Percentiles rank a stretch among this genome's conserved stretches.
phyloP scores from a whole-genome alignment of 2,113 vertebrate genomes.

The Toxotes chatareus region DNA sequence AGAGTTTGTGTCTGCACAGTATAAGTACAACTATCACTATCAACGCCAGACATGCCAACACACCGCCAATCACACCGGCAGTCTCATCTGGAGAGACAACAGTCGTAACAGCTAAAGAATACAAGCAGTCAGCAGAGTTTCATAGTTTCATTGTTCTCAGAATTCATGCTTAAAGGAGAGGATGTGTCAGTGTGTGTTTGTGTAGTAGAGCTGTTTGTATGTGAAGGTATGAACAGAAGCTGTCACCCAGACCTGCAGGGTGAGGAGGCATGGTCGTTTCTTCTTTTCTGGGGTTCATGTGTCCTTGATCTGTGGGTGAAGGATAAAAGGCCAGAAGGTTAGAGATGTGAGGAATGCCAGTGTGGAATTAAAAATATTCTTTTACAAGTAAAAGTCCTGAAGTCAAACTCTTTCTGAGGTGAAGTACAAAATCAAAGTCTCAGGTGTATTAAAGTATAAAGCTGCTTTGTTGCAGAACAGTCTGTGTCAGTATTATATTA shows the following conservation, averaged over 20 bases:
- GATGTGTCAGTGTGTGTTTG: not conserved
- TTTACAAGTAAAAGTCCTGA: too few species aligned
- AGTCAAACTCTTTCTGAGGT: too few species aligned
- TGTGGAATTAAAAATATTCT: not conserved
- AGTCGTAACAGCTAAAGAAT: not conserved
- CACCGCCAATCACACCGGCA: rapidly evolving
- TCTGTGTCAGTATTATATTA: too few species aligned
- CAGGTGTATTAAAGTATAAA: too few species aligned
- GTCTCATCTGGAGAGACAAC: constrained; percentile 27
- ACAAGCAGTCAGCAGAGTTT: not conserved
- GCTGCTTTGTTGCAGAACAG: too few species aligned
- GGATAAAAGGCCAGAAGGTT: not conserved
- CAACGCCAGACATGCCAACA: not conserved
- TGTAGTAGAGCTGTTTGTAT: not conserved
- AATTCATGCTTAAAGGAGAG: too few species aligned
- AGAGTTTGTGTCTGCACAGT: constrained; percentile 22
- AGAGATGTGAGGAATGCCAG: not conserved
- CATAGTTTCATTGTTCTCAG: not conserved
- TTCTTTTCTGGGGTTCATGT: not conserved
- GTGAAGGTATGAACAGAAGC: not conserved
- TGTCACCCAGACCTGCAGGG: too few species aligned
- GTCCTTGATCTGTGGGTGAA: not conserved
- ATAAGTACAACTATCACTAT: not conserved
- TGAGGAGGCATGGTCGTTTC: too few species aligned
- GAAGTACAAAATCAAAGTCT: too few species aligned